A percentile compares a stretch with the other conserved stretches of the same genome.
Conservation (phyloP, 2,113 vertebrate genomes). For the Perccottus glenii region DNA sequence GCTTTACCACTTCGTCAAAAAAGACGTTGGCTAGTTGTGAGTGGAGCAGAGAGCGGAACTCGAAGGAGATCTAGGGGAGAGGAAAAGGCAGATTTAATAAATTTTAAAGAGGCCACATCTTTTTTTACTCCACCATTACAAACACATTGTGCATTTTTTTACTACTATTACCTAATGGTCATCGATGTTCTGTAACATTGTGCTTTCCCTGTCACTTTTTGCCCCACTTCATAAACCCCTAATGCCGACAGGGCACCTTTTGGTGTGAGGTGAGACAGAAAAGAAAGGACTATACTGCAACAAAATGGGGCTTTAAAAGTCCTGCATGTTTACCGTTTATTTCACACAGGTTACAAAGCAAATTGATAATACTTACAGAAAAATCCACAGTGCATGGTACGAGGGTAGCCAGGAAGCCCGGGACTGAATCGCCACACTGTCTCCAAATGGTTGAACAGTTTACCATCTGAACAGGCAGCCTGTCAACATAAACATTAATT, state of each 20-base stretch:
- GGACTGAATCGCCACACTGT: constrained; percentile 95
- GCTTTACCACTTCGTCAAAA: constrained; percentile 96
- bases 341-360: not conserved
- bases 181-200: too few relatives aligned
- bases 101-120: too few relatives aligned
- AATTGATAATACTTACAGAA: constrained; percentile 81
- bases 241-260: too few relatives aligned
- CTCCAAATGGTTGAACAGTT: constrained; percentile 93
- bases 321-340: too few relatives aligned
- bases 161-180: too few relatives aligned
- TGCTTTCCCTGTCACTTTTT: too few relatives aligned
- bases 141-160: too few relatives aligned
- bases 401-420: constrained; percentile 92
- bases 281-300: too few relatives aligned
- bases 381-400: constrained; percentile 95
- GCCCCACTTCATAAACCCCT: too few relatives aligned
- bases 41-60: constrained; percentile 95
- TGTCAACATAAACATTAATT: constrained; percentile 54
- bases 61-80: constrained; percentile 88
- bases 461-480: constrained; percentile 94
- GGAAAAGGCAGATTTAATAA: not conserved
- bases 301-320: too few relatives aligned
- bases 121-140: too few relatives aligned
- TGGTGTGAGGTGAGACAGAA: too few relatives aligned
- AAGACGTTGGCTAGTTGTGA: constrained; percentile 91